phyloP scores from a whole-genome alignment of 2,797 vertebrate species.

The Diceros bicornis region DNA sequence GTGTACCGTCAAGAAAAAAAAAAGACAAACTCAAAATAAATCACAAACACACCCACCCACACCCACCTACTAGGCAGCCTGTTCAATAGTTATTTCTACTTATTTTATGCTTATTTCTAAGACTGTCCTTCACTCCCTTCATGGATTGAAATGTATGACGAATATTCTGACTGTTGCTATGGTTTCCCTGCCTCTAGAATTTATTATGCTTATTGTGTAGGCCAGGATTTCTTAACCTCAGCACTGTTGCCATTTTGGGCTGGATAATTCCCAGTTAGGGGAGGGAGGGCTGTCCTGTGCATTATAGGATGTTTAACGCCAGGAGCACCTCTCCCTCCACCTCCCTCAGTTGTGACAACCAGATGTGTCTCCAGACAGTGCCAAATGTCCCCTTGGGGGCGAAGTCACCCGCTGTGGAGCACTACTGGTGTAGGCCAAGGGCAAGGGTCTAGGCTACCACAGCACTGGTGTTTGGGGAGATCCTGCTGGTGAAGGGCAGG shows the following conservation, averaged over 20 bases:
- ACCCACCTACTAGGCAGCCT: slow-evolving; percentile 56
- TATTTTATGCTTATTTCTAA: slow-evolving; percentile 63
- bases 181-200: slow-evolving; percentile 61
- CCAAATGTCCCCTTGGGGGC: neutral
- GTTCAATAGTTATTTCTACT: slow-evolving; percentile 44
- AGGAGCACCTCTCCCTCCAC: neutral
- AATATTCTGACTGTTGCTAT: slow-evolving; percentile 64
- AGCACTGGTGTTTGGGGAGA: neutral
- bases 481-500: neutral
- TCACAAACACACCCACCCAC: neutral
- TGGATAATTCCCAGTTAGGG: neutral
- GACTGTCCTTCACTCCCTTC: slow-evolving; percentile 49
- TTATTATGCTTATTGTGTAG: neutral
- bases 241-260: neutral
- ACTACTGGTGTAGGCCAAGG: neutral
- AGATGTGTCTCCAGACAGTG: neutral
- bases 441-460: neutral
- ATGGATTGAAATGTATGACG: slow-evolving; percentile 43
- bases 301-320: neutral
- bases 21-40: slow-evolving; percentile 46
- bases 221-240: slow-evolving; percentile 12
- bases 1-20: slow-evolving; percentile 50
- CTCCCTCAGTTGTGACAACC: neutral
- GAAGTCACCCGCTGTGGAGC: neutral
- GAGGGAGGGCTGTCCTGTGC: neutral